phyloP scores from a whole-genome alignment of 1,140 invertebrate species.

The Philaenus spumarius region DNA sequence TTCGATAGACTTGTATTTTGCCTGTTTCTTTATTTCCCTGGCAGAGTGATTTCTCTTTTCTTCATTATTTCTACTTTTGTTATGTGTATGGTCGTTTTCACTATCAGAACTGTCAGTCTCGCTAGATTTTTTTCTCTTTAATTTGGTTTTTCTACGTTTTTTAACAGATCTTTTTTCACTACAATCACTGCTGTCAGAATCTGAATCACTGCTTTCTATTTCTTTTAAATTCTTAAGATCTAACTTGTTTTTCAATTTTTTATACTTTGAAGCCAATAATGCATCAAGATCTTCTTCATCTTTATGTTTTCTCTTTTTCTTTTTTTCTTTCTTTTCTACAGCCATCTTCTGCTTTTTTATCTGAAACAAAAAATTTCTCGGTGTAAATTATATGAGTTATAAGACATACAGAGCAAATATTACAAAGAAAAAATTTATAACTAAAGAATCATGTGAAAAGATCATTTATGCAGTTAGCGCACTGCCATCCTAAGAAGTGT shows the following conservation, averaged over 20 bases:
- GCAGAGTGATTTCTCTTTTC: too few relatives aligned
- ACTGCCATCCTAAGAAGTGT: too few relatives aligned
- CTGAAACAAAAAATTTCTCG: not conserved
- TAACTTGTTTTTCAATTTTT: conserved; percentile 35
- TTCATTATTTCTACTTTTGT: too few relatives aligned
- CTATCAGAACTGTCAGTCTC: too few relatives aligned
- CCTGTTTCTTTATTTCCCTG: too few relatives aligned
- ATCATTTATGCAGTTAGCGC: not conserved
- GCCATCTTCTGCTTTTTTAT: conserved; percentile 34
- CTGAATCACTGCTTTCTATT: not conserved
- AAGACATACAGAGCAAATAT: not conserved
- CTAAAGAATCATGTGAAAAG: not conserved
- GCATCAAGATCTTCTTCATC: conserved; percentile 31
- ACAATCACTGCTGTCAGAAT: too few relatives aligned
- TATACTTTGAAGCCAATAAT: conserved; percentile 39
- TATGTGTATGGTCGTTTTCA: too few relatives aligned
- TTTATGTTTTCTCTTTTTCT: conserved; percentile 36
- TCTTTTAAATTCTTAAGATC: not conserved
- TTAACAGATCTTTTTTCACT: too few relatives aligned
- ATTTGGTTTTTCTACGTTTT: too few relatives aligned
- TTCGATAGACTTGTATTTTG: too few relatives aligned
- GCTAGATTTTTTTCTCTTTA: too few relatives aligned
- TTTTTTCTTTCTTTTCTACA: conserved; percentile 29
- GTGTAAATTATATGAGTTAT: not conserved
- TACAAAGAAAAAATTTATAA: not conserved